Base-by-base conservation (phyloP, 2,888 invertebrate genomes). In the Drosophila koepferae region DNA sequence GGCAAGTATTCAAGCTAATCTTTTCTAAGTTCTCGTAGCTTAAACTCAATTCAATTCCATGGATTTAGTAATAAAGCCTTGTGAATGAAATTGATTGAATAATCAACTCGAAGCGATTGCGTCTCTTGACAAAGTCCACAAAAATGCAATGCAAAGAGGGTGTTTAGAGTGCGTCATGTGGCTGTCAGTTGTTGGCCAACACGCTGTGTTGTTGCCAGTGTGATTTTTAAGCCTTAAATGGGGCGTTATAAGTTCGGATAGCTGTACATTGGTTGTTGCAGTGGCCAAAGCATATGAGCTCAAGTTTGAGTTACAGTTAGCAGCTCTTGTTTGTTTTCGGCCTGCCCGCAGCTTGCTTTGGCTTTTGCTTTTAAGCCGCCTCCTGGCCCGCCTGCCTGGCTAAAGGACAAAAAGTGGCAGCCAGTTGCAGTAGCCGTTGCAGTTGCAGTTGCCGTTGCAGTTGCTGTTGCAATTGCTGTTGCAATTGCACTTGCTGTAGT, bases 241-340 rank as follows among this genome's bases (percentile, higher is more conserved):
- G 89, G 91, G 89, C 91, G 85, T 86, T 85, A 89, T 90, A 88
- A 88, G 91, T 86, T 72, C 82, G 72, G 77, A 80, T 82, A 77
- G 77, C 74, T 65, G 77, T 51, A 64, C 63, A 8, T 9, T 8
- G 34, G 34, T 9, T 44, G 34, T 9, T 48, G 48, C 63, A n/a
- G 61, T 61, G 59, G 61, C 67, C 68, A 76, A 76, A 66, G 68
- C 59, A 59, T 28, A 28, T 54, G 20, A 66, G 55, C 20, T 49
- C 41, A 44, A 67, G 62, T 56, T 40, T 38, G 51, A 54, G 64
- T 62, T 38, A 18, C 36, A 49, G 48, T 43, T 40, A 28, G 16
- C 14, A 46, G 61, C 43, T 38, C 68, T 83, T 79, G 81, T 76
- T 86, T 81, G 86, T 80, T 84, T 84, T 87, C 76, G 72, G 71